A percentile compares a stretch with the other conserved stretches of the same genome.
These are phyloP conservation scores for Mus spretus DNA, from an alignment of 2,797 vertebrate species.

Conservation along the genomic window DNA sequence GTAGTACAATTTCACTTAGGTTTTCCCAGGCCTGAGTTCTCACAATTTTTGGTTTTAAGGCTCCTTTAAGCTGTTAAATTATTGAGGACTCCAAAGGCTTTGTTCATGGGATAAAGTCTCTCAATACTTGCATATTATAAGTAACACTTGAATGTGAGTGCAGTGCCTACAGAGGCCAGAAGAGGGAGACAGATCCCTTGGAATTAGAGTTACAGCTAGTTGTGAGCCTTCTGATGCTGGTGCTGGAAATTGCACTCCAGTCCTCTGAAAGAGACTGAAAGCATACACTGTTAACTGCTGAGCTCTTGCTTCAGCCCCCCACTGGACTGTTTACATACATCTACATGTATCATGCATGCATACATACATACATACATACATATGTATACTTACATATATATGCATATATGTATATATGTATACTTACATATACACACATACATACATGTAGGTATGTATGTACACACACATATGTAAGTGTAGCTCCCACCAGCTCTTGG, in stretches of 20 bases:
- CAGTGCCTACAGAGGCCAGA: neutral
- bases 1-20: neutral
- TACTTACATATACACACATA: too few relatives aligned
- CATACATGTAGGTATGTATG: too few relatives aligned
- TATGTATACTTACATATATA: too few relatives aligned
- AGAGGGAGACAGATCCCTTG: neutral
- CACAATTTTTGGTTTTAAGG: neutral
- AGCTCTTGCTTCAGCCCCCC: neutral
- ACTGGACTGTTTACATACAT: neutral
- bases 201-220: neutral
- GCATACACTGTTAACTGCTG: neutral
- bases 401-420: too few relatives aligned
- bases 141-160: neutral
- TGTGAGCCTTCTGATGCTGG: neutral
- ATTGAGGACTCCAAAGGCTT: neutral
- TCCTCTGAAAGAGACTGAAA: neutral
- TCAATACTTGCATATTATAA: neutral
- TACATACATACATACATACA: too few relatives aligned
- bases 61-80: slow-evolving; percentile 38
- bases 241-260: too few relatives aligned
- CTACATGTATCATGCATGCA: neutral
- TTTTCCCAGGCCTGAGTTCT: neutral
- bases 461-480: neutral
- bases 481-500: neutral
- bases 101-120: neutral